Base-by-base conservation (phyloP, 92 coral and sea anemone genomes). In the Paragorgia papillata region DNA sequence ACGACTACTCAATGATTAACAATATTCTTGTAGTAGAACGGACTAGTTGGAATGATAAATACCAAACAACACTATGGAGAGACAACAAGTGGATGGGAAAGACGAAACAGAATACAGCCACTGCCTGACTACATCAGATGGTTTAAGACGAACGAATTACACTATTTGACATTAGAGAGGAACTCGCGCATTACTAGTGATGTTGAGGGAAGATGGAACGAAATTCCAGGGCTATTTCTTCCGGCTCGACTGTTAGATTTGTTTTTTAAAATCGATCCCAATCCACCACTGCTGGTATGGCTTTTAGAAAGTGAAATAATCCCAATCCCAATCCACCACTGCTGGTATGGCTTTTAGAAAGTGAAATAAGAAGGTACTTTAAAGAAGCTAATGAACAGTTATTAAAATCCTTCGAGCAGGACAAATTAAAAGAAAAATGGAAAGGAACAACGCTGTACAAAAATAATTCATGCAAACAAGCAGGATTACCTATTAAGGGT, bases 111-210 rank as follows among this genome's bases (percentile, higher is more conserved):
- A 8, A 33, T 27, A 4, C 82, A 83, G 30, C 82, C 86, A 5
- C 57, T 83, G 18, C 82, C 86, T 3, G 86, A 83, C 75, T 83
- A 63, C 78, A 20, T 76, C 50, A 54, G 77, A 21, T 83, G 82
- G 86, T 20, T 63, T 31, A 34, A 46, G 25, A 18, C 75, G 31
- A 75, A 75, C 27, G 82, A 83, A 31, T 63, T 76, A 0, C 86
- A 75, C 49, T 83, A 83, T 22, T 62, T 83, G 40, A 79, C 78
- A 66, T 55, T 70, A 27, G 79, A 75, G 21, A 29, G 43, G 31
- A 67, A 41, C 56, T 0, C 6, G 0, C 56, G 31, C 14, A 24
- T 67, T 30, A 44, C 76, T 28, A 31, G 14, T 17, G 60, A 61
- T 28, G 69, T 30, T 61, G 59, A 71, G 39, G 82, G 75, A 51